Evolutionary conservation across 2,797 vertebrate species (phyloP), one percentile per base, ranked within the genome.

Genomic region (Diceros bicornis): DNA sequence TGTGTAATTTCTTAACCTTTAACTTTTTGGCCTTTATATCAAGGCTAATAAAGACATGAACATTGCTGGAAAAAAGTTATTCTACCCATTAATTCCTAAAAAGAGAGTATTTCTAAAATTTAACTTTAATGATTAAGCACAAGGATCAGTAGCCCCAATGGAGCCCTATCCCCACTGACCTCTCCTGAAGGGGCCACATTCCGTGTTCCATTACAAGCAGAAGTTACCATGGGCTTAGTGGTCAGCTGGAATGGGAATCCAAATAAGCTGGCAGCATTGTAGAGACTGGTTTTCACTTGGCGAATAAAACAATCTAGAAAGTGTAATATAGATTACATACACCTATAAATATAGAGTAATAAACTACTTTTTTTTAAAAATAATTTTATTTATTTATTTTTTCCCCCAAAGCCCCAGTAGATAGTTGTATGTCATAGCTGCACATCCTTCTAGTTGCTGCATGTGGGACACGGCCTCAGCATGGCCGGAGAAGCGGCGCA

Each of bases 131-230:
- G 68, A 95, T 29, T 74, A 91, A 97, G 29, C 47, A 88, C n/a
- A 94, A 92, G 91, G 7, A 83, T 74, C 66, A 69, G 34, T 14
- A 91, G 66, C 34, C 55, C 25, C 74, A 64, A 1, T 4, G 16
- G 18, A 79, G 71, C 61, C 17, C 64, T 86, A 91, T 6, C 23
- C 85, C 77, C 41, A 95, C 99, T 98, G 55, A 99, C 99, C 99
- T 98, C 96, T 97, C 94, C 84, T 47, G 96, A 90, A 95, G 96
- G 11, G 13, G 96, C 94, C 27, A 93, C 78, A 92, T 74, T 61
- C 52, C 86, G 91, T 94, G 97, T 44, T 55, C 96, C 98, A 94
- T 98, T 37, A 88, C 91, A 95, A 85, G 71, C 69, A 20, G 95
- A 75, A 87, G 93, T 68, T 91, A 97, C 89, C 96, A 88, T 96